Conservation (phyloP, 2,888 invertebrate genomes). For the Tolmerus cingulatus region DNA sequence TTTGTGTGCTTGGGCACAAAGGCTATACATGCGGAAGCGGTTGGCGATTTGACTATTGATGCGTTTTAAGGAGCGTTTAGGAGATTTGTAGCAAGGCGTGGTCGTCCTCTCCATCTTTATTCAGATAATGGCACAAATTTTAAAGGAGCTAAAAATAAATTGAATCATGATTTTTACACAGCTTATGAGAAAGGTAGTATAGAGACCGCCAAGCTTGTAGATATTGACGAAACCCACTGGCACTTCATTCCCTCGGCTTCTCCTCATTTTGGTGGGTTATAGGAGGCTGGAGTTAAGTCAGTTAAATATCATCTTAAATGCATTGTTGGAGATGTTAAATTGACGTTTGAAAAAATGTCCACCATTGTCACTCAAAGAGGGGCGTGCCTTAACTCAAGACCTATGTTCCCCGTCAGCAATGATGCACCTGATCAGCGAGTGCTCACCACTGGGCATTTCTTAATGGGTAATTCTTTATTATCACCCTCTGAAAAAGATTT, state of each 20-base stretch:
- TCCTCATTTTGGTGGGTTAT: too few relatives aligned
- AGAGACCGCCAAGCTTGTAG: not conserved
- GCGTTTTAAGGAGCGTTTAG: slow-evolving; percentile 44
- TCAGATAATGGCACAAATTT: not conserved
- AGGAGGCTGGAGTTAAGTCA: too few relatives aligned
- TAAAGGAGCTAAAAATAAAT: not conserved
- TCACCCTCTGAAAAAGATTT: too few relatives aligned
- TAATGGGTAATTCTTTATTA: too few relatives aligned
- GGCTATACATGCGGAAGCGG: slow-evolving; percentile 42
- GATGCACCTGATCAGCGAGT: too few relatives aligned
- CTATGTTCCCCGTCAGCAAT: too few relatives aligned
- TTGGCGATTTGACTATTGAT: slow-evolving; percentile 43
- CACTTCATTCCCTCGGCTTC: not conserved
- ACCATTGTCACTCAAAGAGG: too few relatives aligned
- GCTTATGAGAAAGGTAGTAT: not conserved
- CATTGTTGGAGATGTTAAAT: too few relatives aligned
- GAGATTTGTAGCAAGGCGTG: slow-evolving; percentile 41
- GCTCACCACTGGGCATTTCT: too few relatives aligned
- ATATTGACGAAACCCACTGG: not conserved
- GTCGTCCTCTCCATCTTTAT: not conserved
- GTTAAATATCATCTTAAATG: too few relatives aligned
- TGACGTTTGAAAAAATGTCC: too few relatives aligned
- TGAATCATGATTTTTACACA: not conserved
- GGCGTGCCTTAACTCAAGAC: too few relatives aligned
- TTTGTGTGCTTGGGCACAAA: not conserved